Evolutionary conservation across 2,888 invertebrate species (phyloP), one percentile per base, ranked within the genome.

Genomic region (Ethmia dodecea): DNA sequence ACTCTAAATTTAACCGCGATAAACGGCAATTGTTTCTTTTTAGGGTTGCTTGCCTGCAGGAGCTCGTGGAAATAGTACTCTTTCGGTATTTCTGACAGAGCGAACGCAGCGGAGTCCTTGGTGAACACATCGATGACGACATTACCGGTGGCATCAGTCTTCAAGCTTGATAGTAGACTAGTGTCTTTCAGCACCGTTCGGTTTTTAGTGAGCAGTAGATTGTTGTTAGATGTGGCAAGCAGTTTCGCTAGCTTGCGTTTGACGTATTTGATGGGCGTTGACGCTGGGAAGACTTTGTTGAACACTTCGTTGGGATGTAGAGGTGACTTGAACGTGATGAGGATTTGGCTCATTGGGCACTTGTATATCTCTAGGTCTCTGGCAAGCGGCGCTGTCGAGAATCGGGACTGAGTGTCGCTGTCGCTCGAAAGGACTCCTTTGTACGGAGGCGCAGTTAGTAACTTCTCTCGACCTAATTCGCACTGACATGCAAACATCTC

Each of bases 1-100:
- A 86, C 55, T 49, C 54, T 73, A 52, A 86, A 86, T 51, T 84
- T 86, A 12, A 86, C 76, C 3, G 81, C 84, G 46, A 86, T 76
- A 48, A 83, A 86, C n/a, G 81, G 74, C 58, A 76, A 66, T 0
- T 64, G 46, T 43, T 68, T 74, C 57, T 83, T 81, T 47, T 77
- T 80, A 11, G 83, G 80, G 32, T 70, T 43, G 40, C 75, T 64
- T 10, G 79, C 63, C 43, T 75, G 68, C 10, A 86, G 49, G 3
- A 86, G 61, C 40, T 86, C 84, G 42, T 78, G 71, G 3, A 83
- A 72, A 40, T 80, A 83, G 0, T 75, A 71, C 39, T 84, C 83
- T 37, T 78, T 78, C 0, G 83, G 76, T 47, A 84, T 80, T 9
- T 71, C 60, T 1, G 76, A 68, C 24, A 86, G 44, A n/a, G 64